phyloP scores from a whole-genome alignment of 2,888 invertebrate species.

The Eulithis testata region DNA sequence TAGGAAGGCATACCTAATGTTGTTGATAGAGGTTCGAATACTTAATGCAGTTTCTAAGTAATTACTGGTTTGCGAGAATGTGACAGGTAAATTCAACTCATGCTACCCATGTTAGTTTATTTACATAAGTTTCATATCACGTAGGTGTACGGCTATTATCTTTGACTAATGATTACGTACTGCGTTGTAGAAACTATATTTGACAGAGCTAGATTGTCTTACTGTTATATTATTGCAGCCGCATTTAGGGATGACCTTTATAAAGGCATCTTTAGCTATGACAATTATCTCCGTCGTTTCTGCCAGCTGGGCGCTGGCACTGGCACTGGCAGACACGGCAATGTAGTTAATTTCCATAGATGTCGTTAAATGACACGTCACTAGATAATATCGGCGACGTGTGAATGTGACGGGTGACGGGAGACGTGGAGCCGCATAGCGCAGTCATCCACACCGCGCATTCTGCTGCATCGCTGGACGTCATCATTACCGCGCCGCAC shows the following conservation, averaged over 20 bases:
- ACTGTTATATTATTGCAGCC: too few species aligned
- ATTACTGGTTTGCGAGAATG: constrained; percentile 16
- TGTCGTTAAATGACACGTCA: constrained; percentile 1
- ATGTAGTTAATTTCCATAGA: constrained; percentile 14
- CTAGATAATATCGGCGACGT: constrained; percentile 17
- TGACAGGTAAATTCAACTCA: constrained; percentile 14
- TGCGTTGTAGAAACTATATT: not conserved
- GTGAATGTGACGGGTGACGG: constrained; percentile 14
- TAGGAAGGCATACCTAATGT: too few species aligned
- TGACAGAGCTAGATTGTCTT: too few species aligned
- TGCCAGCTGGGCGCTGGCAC: not conserved
- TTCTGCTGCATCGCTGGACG: constrained; percentile 22
- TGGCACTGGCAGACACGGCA: constrained; percentile 2
- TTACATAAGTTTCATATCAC: too few species aligned
- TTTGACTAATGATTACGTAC: too few species aligned
- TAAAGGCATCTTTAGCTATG: not conserved
- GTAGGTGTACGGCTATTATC: too few species aligned
- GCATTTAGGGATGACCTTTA: not conserved
- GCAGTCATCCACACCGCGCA: not conserved
- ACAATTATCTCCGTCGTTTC: not conserved
- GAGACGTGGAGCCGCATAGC: not conserved
- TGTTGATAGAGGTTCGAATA: too few species aligned
- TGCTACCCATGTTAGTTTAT: not conserved
- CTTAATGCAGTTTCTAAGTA: too few species aligned
- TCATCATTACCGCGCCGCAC: constrained; percentile 26